These are phyloP conservation scores for Suncus etruscus DNA, from an alignment of 2,113 vertebrate genomes.

Conservation along the genomic window DNA sequence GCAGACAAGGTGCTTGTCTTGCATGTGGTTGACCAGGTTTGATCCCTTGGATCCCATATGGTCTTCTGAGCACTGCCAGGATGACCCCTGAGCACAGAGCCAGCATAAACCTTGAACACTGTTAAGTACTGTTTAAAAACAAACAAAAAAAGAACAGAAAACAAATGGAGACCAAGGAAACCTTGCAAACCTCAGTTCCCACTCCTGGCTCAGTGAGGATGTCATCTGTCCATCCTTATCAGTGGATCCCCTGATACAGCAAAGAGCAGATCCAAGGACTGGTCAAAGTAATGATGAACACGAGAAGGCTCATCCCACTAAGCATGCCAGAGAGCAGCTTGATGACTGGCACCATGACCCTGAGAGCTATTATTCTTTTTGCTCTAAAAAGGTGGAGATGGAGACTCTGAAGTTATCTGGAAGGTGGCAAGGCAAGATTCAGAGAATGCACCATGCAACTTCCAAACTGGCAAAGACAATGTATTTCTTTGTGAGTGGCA, in stretches of 20 bases:
- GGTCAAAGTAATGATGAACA: not conserved
- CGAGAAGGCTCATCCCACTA: not conserved
- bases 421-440: conserved; percentile 28
- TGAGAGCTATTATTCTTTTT: conserved; percentile 49
- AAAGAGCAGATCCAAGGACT: not conserved
- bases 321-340: not conserved
- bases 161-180: not conserved
- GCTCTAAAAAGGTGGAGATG: conserved; percentile 61
- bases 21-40: too few species aligned
- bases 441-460: conserved; percentile 28
- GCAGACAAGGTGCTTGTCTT: too few species aligned
- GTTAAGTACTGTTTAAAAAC: too few species aligned
- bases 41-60: too few species aligned
- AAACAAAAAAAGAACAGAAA: conserved; percentile 1
- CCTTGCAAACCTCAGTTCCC: not conserved
- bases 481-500: not conserved
- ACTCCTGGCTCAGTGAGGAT: not conserved
- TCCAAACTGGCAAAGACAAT: not conserved
- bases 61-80: too few species aligned
- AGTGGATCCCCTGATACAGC: not conserved
- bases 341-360: conserved; percentile 52
- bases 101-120: too few species aligned
- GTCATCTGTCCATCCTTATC: not conserved
- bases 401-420: conserved; percentile 39
- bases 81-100: too few species aligned